Base-by-base conservation (phyloP, 2,113 vertebrate genomes). In the Piaya cayana region DNA sequence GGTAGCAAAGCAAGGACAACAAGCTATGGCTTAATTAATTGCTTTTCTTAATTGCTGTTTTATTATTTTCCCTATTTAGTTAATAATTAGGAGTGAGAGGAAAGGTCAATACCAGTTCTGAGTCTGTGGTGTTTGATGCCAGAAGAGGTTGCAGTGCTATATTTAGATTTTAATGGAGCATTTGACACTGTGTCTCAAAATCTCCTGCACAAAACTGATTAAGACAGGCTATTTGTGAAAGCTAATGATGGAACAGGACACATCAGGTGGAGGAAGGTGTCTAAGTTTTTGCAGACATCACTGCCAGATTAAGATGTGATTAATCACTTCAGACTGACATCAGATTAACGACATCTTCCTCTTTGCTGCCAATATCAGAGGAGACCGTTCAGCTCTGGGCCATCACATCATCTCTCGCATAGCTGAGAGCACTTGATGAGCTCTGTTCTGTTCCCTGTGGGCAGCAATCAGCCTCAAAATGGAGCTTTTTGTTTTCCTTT, bases 391-490 rank as follows among this genome's bases (percentile, higher is more conserved):
- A 82, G 52, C 56, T 88, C 55, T 39, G 52, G 84, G 76, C 47
- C n/a, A 27, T 64, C 56, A 36, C 36, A 65, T 89, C 70, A 86
- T 42, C 67, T 62, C 4, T 56, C 77, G 59, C 45, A 60, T 39
- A 88, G 63, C 67, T 77, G 64, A 96, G 71, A 77, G 78, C 50
- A 13, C 42, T 52, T 92, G 93, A 94, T 93, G 85, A 92, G 79
- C 59, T 85, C 63, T 34, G 36, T 81, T 55, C 55, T 2, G 1
- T 59, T 86, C 92, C 85, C 79, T 8, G 63, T 59, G 79, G 87
- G 76, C 82, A 94, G 88, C 71, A 90, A 91, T 95, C 90, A 93
- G 9, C 32, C 69, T 86, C 52, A 45, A 39, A 82, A 71, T 12
- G 0, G 4, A 92, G 47, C 65, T 91, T 50, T 14, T 65, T 82